Evolutionary conservation across 2,797 vertebrate species (phyloP), one percentile per base, ranked within the genome.

Genomic region (Spatula clypeata): DNA sequence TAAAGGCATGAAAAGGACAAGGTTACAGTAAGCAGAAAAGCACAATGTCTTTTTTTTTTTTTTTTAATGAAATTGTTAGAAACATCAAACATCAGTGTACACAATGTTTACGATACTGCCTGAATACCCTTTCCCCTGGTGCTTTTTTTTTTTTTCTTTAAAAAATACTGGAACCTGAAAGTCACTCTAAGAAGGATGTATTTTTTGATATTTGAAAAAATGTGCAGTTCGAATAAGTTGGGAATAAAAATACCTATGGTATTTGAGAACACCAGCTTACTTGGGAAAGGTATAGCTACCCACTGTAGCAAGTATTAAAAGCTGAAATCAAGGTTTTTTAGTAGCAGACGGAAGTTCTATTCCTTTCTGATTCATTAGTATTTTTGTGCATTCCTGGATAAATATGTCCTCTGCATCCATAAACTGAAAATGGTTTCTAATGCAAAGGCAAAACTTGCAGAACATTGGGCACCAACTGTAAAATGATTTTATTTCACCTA

Each of bases 361-460:
- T 94, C 27, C 31, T 82, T 86, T 82, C n/a, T 80, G 76, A 62
- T 87, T 82, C 32, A 31, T 74, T 72, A 79, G 64, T 58, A 62
- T 58, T 88, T 89, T 62, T 92, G 27, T 80, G 20, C 24, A 4
- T 73, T 79, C 13, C 54, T 77, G 72, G 19, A 60, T 58, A 58
- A 84, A 27, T 73, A 32, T 23, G n/a, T 67, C 69, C 29, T 67
- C 70, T 73, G 34, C 55, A 80, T 72, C 24, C 26, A 29, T 58
- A 76, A 81, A 73, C 31, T 70, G 67, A 76, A 91, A 82, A 90
- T 13, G 34, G 49, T 88, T 40, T 75, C 34, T 91, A 73, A 92
- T 53, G 38, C 82, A 81, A 77, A 95, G 64, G 38, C 31, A 93
- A 96, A 91, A 93, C 93, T 93, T 96, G 82, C 81, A 88, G 86